These are phyloP conservation scores for Lagodon rhomboides DNA, from an alignment of 2,797 vertebrate genomes.

Conservation along the genomic window DNA sequence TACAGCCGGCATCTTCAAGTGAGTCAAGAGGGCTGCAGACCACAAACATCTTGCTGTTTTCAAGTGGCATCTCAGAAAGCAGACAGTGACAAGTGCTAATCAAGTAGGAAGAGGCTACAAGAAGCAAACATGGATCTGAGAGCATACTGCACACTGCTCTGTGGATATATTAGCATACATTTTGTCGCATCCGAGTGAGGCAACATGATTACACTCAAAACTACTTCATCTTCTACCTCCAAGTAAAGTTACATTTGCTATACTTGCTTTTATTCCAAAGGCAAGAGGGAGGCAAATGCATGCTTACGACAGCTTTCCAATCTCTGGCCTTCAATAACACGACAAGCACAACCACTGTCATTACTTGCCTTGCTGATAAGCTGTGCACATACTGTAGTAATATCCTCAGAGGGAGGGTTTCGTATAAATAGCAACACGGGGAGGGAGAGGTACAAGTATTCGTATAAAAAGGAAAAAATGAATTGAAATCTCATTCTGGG, in stretches of 20 bases:
- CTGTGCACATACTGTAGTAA: constrained; percentile 54
- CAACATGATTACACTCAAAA: constrained; percentile 29
- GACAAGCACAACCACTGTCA: constrained; percentile 19
- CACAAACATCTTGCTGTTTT: background rate
- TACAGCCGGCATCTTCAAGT: background rate
- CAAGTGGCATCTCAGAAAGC: background rate
- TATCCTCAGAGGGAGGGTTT: constrained; percentile 58
- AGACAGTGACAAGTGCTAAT: background rate
- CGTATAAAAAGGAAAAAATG: constrained; percentile 39
- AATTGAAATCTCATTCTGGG: constrained; percentile 60
- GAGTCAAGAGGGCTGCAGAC: background rate
- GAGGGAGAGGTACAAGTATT: constrained; percentile 37
- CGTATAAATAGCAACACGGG: constrained; percentile 59
- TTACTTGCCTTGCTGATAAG: constrained; percentile 59
- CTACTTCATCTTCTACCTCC: constrained; percentile 33
- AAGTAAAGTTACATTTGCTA: constrained; percentile 11
- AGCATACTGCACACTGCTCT: background rate
- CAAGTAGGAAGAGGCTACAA: background rate
- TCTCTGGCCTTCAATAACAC: constrained; percentile 28
- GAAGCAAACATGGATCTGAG: background rate
- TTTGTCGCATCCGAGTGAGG: constrained; percentile 16
- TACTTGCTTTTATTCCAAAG: constrained; percentile 22
- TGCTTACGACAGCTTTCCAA: constrained; percentile 32
- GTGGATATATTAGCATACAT: background rate
- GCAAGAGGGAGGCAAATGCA: constrained; percentile 16